phyloP scores from a whole-genome alignment of 2,888 invertebrate genomes.

The Opisthograptis luteolata region DNA sequence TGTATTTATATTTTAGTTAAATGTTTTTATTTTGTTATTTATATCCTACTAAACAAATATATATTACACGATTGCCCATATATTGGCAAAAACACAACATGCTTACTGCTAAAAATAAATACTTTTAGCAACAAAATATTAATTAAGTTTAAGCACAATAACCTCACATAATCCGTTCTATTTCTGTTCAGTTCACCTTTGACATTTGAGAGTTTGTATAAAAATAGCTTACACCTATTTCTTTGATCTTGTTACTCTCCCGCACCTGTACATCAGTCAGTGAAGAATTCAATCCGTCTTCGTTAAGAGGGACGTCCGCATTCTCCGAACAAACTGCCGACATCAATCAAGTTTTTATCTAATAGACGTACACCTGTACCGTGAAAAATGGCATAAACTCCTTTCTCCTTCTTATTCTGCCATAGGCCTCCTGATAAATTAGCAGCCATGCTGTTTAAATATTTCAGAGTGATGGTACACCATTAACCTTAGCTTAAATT shows the following conservation, averaged over 20 bases:
- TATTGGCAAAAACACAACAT: neutral
- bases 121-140: constrained; percentile 1
- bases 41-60: too few relatives aligned
- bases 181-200: constrained; percentile 18
- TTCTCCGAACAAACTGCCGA: constrained; percentile 52
- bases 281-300: constrained; percentile 62
- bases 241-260: constrained; percentile 33
- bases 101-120: constrained; percentile 1
- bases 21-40: too few relatives aligned
- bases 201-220: constrained; percentile 15
- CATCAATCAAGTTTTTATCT: constrained; percentile 64
- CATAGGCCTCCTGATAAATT: constrained; percentile 40
- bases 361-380: constrained; percentile 47
- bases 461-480: constrained; percentile 16
- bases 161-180: constrained; percentile 3
- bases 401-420: constrained; percentile 39
- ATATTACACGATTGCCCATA: too few relatives aligned
- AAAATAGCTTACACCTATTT: constrained; percentile 26
- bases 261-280: constrained; percentile 62
- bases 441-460: constrained; percentile 36
- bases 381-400: constrained; percentile 56
- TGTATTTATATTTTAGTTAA: too few relatives aligned
- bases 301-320: constrained; percentile 57
- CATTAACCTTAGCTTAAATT: constrained; percentile 9
- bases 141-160: constrained; percentile 2